Percentiles rank a stretch among this genome's conserved stretches.
Evolutionary conservation across 2,888 invertebrate species (phyloP).

Genomic region (Stegana nigrithorax): DNA sequence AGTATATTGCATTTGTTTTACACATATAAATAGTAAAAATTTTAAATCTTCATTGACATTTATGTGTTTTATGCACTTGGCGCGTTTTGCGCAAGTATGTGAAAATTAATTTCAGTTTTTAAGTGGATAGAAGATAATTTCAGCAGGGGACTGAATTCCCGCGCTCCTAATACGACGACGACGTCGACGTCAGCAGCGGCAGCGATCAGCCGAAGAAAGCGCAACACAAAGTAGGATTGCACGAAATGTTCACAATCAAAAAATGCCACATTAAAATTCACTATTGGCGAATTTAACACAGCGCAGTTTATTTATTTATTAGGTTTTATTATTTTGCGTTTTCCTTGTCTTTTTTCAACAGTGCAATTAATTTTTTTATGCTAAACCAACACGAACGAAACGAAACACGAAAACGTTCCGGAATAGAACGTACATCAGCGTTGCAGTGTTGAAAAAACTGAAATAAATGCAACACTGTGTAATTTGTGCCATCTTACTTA

Average conservation of each 20-base stretch:
- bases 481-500: too few species aligned
- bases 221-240: background rate
- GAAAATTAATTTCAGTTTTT: background rate
- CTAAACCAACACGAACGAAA: too few species aligned
- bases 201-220: background rate
- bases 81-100: background rate
- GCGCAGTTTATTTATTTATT: too few species aligned
- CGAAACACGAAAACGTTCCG: too few species aligned
- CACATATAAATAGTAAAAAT: background rate
- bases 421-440: too few species aligned
- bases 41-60: background rate
- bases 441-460: too few species aligned
- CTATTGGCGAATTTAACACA: too few species aligned
- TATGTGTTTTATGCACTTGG: background rate
- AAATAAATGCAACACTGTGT: too few species aligned
- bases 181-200: background rate
- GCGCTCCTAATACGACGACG: slow-evolving; percentile 26
- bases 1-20: slow-evolving; percentile 1
- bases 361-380: too few species aligned
- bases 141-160: slow-evolving; percentile 21
- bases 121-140: too few species aligned
- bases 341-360: too few species aligned
- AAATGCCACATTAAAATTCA: background rate
- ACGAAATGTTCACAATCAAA: background rate
- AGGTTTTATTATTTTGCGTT: too few species aligned